Evolutionary conservation across 2,113 vertebrate species (phyloP).

Genomic region (Neopipo cinnamomea): DNA sequence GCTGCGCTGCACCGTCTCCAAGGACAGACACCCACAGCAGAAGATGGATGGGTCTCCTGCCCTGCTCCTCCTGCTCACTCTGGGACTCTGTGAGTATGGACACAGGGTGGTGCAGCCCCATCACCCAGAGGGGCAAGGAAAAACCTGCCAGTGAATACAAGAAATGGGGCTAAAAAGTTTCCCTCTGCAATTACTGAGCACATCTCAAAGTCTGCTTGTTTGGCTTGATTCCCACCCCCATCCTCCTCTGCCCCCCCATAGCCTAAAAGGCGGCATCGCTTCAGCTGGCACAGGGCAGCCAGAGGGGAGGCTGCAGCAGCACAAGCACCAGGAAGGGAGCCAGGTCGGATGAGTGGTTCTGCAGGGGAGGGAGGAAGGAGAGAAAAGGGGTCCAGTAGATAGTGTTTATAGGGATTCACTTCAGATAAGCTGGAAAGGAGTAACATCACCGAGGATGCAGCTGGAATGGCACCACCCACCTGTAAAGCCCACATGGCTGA

Average conservation of each 20-base stretch:
- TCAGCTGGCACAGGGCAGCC: neutral
- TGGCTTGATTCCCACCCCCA: no score
- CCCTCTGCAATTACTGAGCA: no score
- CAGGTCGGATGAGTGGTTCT: rapidly evolving
- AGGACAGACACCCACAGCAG: neutral
- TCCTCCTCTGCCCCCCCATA: no score
- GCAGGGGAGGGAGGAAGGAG: neutral
- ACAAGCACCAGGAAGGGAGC: neutral
- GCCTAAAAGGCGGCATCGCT: rapidly evolving
- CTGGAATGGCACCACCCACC: neutral
- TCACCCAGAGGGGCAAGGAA: rapidly evolving
- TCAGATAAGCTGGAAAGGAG: neutral
- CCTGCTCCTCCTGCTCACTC: neutral
- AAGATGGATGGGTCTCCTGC: neutral
- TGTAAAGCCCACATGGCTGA: neutral
- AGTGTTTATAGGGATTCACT: neutral
- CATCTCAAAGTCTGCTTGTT: no score
- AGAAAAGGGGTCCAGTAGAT: no score
- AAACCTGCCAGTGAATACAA: neutral
- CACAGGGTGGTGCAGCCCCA: rapidly evolving
- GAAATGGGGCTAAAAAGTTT: neutral
- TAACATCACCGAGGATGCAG: neutral
- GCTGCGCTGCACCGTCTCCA: neutral
- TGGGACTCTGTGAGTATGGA: constrained; percentile 44
- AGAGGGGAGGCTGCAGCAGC: no score